Base-by-base conservation (phyloP, 2,888 invertebrate genomes). In the Ophion costatus region DNA sequence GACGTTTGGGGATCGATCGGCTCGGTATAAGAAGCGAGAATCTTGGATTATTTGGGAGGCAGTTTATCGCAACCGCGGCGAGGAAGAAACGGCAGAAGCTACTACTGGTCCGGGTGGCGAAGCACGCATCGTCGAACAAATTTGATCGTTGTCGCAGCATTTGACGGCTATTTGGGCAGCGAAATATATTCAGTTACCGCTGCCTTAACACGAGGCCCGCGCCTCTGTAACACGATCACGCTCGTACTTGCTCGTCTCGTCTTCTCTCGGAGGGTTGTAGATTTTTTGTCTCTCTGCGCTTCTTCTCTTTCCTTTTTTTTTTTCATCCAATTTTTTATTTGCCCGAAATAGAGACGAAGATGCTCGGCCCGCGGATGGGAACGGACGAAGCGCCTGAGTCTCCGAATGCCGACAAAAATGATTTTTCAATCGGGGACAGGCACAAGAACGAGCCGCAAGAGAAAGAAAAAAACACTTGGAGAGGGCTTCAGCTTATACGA, bases 71-170 rank as follows among this genome's bases (percentile, higher is more conserved):
- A 66, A 71, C 61, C 67, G 33, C 67, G 33, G 66, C 57, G 70
- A 73, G 33, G 79, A 81, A 81, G 79, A 80, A 84, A 78, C 63
- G 70, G 75, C 81, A 79, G 78, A 59, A 80, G 79, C 76, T 63
- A 85, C 85, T 85, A 78, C 75, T 71, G 81, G 76, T 79, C 61
- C 78, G 81, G 80, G 70, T 80, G 70, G 84, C 85, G 86, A 42
- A 74, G 59, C 86, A 90, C 90, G 90, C 88, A 84, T 89, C 89
- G 88, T 80, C 88, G 91, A 85, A 90, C 89, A 91, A 92, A 92
- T 92, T 92, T 89, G 92, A 92, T 92, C 91, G 91, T 91, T 90
- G 90, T 91, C 91, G 89, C 88, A 87, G 88, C 88, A 87, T 91
- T 92, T 91, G 92, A 91, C 91, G 90, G 90, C 91, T 91, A 92